Conservation (phyloP, 2,113 vertebrate genomes). For the Pristiophorus japonicus region DNA sequence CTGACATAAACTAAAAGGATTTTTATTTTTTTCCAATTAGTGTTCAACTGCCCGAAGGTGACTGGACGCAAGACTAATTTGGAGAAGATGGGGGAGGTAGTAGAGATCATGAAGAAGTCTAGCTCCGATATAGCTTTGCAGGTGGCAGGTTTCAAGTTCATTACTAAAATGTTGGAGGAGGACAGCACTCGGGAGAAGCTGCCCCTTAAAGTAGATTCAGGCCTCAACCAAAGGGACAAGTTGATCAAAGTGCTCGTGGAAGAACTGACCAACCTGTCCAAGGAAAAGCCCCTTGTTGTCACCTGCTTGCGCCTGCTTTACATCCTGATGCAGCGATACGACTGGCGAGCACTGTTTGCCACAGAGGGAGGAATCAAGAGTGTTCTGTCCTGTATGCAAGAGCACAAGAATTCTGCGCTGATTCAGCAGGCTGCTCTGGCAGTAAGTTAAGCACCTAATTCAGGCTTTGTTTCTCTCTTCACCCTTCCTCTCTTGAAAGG, state of each 20-base stretch:
- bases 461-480: not conserved
- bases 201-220: constrained; percentile 52
- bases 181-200: constrained; percentile 56
- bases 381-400: constrained; percentile 77
- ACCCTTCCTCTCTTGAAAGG: not conserved
- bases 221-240: constrained; percentile 68
- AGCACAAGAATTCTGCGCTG: constrained; percentile 56
- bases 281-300: constrained; percentile 61
- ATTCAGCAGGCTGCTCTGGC: constrained; percentile 80
- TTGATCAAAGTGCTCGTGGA: constrained; percentile 78
- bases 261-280: constrained; percentile 61
- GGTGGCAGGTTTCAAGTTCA: constrained; percentile 62
- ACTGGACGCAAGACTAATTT: constrained; percentile 57
- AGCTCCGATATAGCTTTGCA: constrained; percentile 57
- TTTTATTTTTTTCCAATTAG: constrained; percentile 46
- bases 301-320: constrained; percentile 67
- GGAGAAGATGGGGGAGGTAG: constrained; percentile 60
- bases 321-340: constrained; percentile 66
- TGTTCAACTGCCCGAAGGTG: constrained; percentile 55
- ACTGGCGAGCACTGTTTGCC: constrained; percentile 79
- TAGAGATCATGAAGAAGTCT: constrained; percentile 67
- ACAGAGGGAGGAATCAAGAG: constrained; percentile 82
- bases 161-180: constrained; percentile 68
- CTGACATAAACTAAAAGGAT: not conserved
- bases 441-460: constrained; percentile 56